Conservation (phyloP, 1,140 invertebrate genomes). For the Musca vetustissima region DNA sequence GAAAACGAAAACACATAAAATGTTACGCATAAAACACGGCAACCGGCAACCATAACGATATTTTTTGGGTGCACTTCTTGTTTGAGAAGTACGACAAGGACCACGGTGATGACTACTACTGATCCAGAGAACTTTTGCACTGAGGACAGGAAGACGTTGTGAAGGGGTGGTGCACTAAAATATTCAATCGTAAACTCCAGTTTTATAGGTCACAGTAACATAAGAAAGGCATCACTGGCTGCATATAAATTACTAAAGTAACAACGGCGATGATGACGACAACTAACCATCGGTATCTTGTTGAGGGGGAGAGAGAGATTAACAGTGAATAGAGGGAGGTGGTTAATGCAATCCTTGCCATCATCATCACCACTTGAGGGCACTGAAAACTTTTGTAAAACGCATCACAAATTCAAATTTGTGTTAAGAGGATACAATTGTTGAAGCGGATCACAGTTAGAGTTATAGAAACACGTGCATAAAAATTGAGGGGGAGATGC, state of each 20-base stretch:
- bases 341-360: neutral
- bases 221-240: conserved; percentile 26
- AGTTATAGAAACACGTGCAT: too few species aligned
- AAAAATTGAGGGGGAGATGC: too few species aligned
- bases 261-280: neutral
- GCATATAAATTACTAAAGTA: conserved; percentile 22
- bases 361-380: neutral
- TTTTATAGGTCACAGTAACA: conserved; percentile 28
- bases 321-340: too few species aligned
- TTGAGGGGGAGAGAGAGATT: neutral
- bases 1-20: too few species aligned
- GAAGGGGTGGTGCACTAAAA: neutral
- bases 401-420: conserved; percentile 2
- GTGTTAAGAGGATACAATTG: neutral
- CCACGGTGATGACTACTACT: neutral
- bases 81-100: neutral
- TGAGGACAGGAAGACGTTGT: too few species aligned
- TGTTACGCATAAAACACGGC: too few species aligned
- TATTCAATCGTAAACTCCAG: conserved; percentile 13
- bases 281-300: neutral
- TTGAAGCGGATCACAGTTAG: too few species aligned
- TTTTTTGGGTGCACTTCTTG: neutral
- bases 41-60: too few species aligned
- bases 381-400: neutral
- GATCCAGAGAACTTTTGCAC: neutral